Base-by-base conservation (phyloP, 2,888 invertebrate genomes). In the Athripsodes cinereus region DNA sequence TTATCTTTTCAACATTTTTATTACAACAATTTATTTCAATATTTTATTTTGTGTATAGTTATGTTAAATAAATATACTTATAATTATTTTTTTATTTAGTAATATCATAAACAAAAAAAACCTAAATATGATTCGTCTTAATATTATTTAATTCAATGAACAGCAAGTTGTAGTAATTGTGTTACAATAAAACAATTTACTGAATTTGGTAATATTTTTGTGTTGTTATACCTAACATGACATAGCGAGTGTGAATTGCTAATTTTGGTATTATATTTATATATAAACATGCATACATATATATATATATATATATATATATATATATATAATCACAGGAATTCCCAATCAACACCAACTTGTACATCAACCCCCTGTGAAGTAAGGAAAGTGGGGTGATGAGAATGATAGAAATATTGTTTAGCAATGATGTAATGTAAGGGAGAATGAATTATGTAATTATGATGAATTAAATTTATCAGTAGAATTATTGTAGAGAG, bases 381-480 rank as follows among this genome's bases (percentile, higher is more conserved):
- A n/a, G n/a, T n/a, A n/a, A n/a, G n/a, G n/a, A n/a, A n/a, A n/a
- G n/a, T n/a, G n/a, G n/a, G n/a, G 22, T 19, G 55, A 57, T 58
- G 58, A 21, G 51, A 62, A 5, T 57, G 50, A 55, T 40, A n/a
- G 40, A 13, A 16, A n/a, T 44, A 20, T 51, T 40, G 34, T 46
- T 49, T 21, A 48, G 21, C 16, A 31, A 13, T 50, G 22, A 40
- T 57, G 53, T 48, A 49, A 21, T 52, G 40, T 55, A 59, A 47
- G 26, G 26, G 26, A 26, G 10, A 6, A 26, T 26, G 10, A 26
- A 26, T 6, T n/a, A n/a, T n/a, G n/a, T 26, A 26, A 40, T 49
- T 53, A 46, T 62, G 60, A 62, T 62, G 47, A 62, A 62, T 62
- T 19, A 62, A 62, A 62, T 58, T 60, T 62, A 58, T 60, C 60